Conservation (phyloP, 1,140 invertebrate genomes). For the Charaxes varanes region DNA sequence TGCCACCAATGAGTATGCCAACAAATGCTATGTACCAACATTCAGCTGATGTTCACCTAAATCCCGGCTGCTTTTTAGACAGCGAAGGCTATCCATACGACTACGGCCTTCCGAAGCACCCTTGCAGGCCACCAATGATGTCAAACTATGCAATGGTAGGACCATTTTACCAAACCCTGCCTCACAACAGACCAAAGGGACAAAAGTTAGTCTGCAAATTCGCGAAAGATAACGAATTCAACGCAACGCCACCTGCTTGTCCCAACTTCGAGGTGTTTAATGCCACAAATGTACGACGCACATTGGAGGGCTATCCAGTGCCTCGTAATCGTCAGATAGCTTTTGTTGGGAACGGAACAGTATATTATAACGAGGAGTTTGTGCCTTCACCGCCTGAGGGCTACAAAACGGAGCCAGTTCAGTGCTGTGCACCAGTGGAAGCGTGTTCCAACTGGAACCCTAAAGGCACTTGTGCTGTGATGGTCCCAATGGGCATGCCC, state of each 20-base stretch:
- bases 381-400: slow-evolving; percentile 82
- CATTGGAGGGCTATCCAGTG: slow-evolving; percentile 85
- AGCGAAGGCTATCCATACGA: slow-evolving; percentile 86
- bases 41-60: slow-evolving; percentile 80
- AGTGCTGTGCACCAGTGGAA: slow-evolving; percentile 48
- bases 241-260: slow-evolving; percentile 43
- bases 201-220: slow-evolving; percentile 77
- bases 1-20: slow-evolving; percentile 60
- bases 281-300: slow-evolving; percentile 81
- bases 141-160: slow-evolving; percentile 69
- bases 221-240: slow-evolving; percentile 69
- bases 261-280: slow-evolving; percentile 61
- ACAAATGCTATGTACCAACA: slow-evolving; percentile 74
- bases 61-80: slow-evolving; percentile 81
- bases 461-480: slow-evolving; percentile 60
- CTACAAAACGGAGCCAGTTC: slow-evolving; percentile 74
- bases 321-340: slow-evolving; percentile 65
- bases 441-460: slow-evolving; percentile 56
- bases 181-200: slow-evolving; percentile 78
- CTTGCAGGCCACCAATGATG: slow-evolving; percentile 69
- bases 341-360: slow-evolving; percentile 58
- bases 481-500: slow-evolving; percentile 55
- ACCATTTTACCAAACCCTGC: slow-evolving; percentile 80
- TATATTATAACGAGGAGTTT: slow-evolving; percentile 76
- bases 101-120: slow-evolving; percentile 83